Evolutionary conservation across 1,140 invertebrate genomes (phyloP), one percentile per base, ranked within the genome.

Genomic region (Calephelis nemesis): DNA sequence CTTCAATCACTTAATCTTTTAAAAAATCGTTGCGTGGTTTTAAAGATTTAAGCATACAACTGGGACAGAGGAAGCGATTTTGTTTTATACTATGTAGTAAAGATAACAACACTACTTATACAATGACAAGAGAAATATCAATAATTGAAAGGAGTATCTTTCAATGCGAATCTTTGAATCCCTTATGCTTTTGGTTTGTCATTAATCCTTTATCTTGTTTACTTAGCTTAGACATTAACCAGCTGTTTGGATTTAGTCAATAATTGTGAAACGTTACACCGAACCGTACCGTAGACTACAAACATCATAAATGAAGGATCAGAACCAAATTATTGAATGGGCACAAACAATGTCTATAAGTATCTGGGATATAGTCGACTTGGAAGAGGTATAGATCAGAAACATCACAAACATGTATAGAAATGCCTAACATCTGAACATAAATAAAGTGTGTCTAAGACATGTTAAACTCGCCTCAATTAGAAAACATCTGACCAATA

Each of bases 201-300:
- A 19, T 19, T 19, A n/a, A 19, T 19, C 19, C 0, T 19, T 19
- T 19, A 19, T 19, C 19, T 19, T 19, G 19, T 19, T 19, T 19
- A 1, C 19, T 19, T 19, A 19, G 19, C 19, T 19, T n/a, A n/a
- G n/a, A n/a, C n/a, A n/a, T n/a, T n/a, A n/a, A n/a, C n/a, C n/a
- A n/a, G n/a, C n/a, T n/a, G n/a, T n/a, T n/a, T n/a, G n/a, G n/a
- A n/a, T n/a, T n/a, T n/a, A 12, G 19, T 47, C 8, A n/a, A 62
- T 15, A 68, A 68, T 15, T 68, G 60, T 63, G 63, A 63, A 68
- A 68, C 47, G 7, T 3, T 68, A 13, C 13, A 68, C 13, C 62
- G 62, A 40, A 62, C 48, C 12, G 62, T 62, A 62, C 54, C 42
- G 12, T 48, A 68, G 9, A 62, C 48, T 11, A 30, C n/a, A 48